Percentiles rank a stretch among this genome's conserved stretches.
Conservation (phyloP, 2,113 vertebrate genomes). For the Pluvialis apricaria region DNA sequence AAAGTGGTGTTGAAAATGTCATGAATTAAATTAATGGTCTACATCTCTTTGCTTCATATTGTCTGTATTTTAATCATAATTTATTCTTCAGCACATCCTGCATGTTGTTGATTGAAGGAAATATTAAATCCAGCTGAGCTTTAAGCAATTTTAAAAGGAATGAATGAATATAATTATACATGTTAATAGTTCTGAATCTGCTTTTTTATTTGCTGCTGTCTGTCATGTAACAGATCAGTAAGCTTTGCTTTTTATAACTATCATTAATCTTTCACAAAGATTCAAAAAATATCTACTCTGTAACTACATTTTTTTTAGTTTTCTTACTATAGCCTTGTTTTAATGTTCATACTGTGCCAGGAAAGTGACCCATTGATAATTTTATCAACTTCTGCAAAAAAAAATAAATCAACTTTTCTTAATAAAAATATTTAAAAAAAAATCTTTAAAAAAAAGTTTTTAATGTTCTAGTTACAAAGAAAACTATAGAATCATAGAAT, state of each 20-base stretch:
- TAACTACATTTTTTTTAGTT: neutral
- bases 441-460: neutral
- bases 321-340: neutral
- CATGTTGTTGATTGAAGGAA: slow-evolving; percentile 64
- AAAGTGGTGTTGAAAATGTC: slow-evolving; percentile 64
- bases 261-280: slow-evolving; percentile 36
- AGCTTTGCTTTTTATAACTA: slow-evolving; percentile 32
- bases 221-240: slow-evolving; percentile 40
- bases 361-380: neutral
- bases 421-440: neutral
- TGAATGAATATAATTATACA: slow-evolving; percentile 62
- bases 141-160: slow-evolving; percentile 61
- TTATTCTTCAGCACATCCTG: slow-evolving; percentile 64
- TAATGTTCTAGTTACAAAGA: neutral
- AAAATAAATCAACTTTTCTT: neutral
- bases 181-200: slow-evolving; percentile 55
- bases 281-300: neutral
- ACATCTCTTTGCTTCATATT: slow-evolving; percentile 54
- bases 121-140: slow-evolving; percentile 67
- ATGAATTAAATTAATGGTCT: slow-evolving; percentile 67
- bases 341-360: neutral
- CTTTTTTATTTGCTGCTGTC: slow-evolving; percentile 54
- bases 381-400: neutral
- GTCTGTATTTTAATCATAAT: slow-evolving; percentile 65
- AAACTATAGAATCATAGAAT: neutral